phyloP scores from a whole-genome alignment of 2,113 vertebrate genomes.

The Anthoscopus minutus region DNA sequence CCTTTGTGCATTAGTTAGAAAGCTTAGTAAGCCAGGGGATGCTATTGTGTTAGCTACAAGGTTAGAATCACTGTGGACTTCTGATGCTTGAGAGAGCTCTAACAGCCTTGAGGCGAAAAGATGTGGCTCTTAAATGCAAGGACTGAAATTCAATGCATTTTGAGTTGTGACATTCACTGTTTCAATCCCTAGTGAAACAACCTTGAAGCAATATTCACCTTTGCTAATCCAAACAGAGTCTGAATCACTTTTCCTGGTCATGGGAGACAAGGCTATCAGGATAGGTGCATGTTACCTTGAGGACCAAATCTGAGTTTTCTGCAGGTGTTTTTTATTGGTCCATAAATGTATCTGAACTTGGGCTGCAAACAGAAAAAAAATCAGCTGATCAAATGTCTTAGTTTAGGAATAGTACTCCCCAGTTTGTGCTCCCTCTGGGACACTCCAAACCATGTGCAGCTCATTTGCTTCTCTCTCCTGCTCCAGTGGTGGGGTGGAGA shows the following conservation, averaged over 20 bases:
- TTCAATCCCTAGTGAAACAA: neutral
- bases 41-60: neutral
- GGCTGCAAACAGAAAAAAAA: neutral
- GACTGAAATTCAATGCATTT: neutral
- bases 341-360: neutral
- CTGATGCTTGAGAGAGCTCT: neutral
- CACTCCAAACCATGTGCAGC: neutral
- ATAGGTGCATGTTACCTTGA: neutral
- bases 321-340: neutral
- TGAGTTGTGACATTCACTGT: neutral
- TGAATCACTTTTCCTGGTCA: neutral
- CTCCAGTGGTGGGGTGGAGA: neutral
- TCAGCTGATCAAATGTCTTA: neutral
- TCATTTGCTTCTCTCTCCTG: neutral
- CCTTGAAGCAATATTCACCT: neutral
- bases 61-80: neutral
- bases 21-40: neutral
- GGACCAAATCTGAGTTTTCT: neutral
- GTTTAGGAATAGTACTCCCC: neutral
- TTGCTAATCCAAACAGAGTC: neutral
- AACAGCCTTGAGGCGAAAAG: neutral
- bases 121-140: neutral
- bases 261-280: neutral
- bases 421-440: neutral
- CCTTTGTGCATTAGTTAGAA: neutral